Base-by-base conservation (phyloP, 2,888 invertebrate species). In the Melanostoma mellinum region DNA sequence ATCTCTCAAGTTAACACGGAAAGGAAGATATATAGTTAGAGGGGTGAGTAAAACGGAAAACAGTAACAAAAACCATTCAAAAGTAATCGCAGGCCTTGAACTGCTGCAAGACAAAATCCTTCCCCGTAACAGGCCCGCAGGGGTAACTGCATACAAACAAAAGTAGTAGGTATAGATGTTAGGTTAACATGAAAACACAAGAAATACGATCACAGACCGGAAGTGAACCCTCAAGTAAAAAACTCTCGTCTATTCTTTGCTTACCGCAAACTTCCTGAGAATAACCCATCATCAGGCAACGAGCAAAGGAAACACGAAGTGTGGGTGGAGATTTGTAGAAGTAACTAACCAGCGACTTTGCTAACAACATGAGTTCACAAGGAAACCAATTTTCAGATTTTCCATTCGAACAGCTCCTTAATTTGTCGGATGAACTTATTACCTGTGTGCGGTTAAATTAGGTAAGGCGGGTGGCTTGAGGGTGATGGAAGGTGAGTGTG, bases 381-480 rank as follows among this genome's bases (percentile, higher is more conserved):
- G 81, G 81, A 81, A 85, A 85, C 81, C 81, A 81, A 81, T 85
- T 85, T 80, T 73, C 76, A 76, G 81, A 85, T 85, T 85, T 85
- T 85, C 85, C 81, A 79, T 85, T 81, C 68, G 85, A 85, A 81
- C 85, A 85, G 85, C 77, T 85, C 81, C 76, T 81, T 77, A 85
- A 85, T 85, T 85, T 85, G 81, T 81, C 81, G 85, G 79, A 85
- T 81, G 85, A 79, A 85, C 85, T 85, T 85, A 85, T 85, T 85
- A 85, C 85, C 85, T 85, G 85, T 80, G 80, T 63, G 63, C 56
- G 82, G 78, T 71, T 55, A 63, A 65, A 69, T 61, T 35, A 48
- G 61, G 35, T 44, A 35, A 20, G 48, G 10, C 2, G 38, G 6
- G 30, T 56, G 38, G 30, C 9, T 42, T 6, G 40, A 10, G 8